Conservation (phyloP, 2,113 vertebrate genomes). For the Solea solea region DNA sequence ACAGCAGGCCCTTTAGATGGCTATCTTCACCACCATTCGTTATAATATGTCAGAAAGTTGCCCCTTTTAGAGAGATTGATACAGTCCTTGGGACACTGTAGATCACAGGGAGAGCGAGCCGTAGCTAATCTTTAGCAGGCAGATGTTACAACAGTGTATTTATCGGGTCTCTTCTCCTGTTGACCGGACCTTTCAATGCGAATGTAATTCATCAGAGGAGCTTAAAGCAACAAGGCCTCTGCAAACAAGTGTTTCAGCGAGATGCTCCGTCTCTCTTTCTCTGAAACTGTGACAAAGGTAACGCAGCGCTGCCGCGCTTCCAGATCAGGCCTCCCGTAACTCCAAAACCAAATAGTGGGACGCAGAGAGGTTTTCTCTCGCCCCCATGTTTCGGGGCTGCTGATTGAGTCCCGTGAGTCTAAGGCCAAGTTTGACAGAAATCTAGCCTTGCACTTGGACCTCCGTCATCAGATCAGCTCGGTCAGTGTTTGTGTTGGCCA, state of each 20-base stretch:
- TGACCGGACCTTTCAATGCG: slow-evolving; percentile 78
- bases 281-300: slow-evolving; percentile 70
- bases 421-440: slow-evolving; percentile 76
- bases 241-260: slow-evolving; percentile 76
- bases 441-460: slow-evolving; percentile 66
- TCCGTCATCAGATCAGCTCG: slow-evolving; percentile 75
- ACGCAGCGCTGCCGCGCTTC: slow-evolving; percentile 40
- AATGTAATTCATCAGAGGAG: slow-evolving; percentile 74
- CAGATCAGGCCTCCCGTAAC: slow-evolving; percentile 39
- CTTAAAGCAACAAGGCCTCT: slow-evolving; percentile 72
- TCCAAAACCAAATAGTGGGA: slow-evolving; percentile 77
- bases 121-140: slow-evolving; percentile 77
- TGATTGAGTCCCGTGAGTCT: slow-evolving; percentile 75
- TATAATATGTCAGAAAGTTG: slow-evolving; percentile 78
- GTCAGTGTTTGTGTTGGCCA: slow-evolving; percentile 60
- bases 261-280: slow-evolving; percentile 44
- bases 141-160: slow-evolving; percentile 69
- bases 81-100: slow-evolving; percentile 68
- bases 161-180: slow-evolving; percentile 67
- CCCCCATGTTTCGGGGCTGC: slow-evolving; percentile 75
- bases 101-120: slow-evolving; percentile 69
- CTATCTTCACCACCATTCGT: slow-evolving; percentile 72
- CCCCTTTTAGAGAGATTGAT: slow-evolving; percentile 77
- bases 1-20: slow-evolving; percentile 64
- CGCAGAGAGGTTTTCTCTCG: slow-evolving; percentile 66